Evolutionary conservation across 1,140 invertebrate genomes (phyloP), one percentile per base, ranked within the genome.

Genomic region (Aculops lycopersici): DNA sequence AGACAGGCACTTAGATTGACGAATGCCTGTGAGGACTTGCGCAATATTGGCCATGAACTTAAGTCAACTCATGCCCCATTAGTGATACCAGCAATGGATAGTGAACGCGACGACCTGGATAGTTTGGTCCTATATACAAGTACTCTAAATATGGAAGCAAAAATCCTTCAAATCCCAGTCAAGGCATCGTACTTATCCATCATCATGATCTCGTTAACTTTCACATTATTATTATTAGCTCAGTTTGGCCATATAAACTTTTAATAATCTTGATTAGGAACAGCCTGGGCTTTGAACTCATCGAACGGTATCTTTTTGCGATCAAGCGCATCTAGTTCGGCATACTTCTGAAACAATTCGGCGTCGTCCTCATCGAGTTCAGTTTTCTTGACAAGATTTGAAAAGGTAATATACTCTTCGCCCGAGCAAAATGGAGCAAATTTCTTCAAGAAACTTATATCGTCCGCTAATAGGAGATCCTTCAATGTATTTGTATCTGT

Each of bases 1-100:
- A 62, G 55, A 48, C 54, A 78, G 69, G 75, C 74, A 19, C 71
- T 74, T 13, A 61, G 74, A 36, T 62, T 80, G 49, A 72, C 73
- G 2, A 66, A 64, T n/a, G 65, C 68, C 5, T 75, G 72, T 49
- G 61, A 64, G 12, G 64, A 62, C 48, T 65, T 72, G 16, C 65
- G 67, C 54, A 61, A 58, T 36, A 65, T 73, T 43, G 74, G 73
- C 0, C 73, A 76, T 50, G 70, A 76, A 54, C 63, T 75, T 37
- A 60, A 71, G n/a, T 31, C 24, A 8, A 31, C n/a, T 8, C 24
- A 31, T 31, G 24, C n/a, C n/a, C 24, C 24, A 76, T 58, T 70
- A 73, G 54, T 8, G n/a, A n/a, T 8, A 31, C 24, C 24, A 8
- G n/a, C n/a, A n/a, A n/a, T n/a, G n/a, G 65, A 68, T 46, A 71